These are phyloP conservation scores for Diprion similis DNA, from an alignment of 1,140 invertebrate genomes.

Conservation along the genomic window DNA sequence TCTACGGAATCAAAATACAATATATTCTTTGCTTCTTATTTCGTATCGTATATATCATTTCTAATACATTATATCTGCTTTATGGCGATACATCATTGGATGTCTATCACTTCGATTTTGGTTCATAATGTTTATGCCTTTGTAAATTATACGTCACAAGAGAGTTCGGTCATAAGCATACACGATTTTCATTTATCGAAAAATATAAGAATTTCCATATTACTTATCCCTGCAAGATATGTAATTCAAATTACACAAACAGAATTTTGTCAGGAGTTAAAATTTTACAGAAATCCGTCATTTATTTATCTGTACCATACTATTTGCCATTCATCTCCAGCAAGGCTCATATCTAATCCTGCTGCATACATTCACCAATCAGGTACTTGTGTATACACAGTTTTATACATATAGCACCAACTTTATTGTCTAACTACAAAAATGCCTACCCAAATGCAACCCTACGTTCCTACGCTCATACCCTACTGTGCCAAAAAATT, in stretches of 20 bases:
- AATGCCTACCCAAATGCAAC: background rate
- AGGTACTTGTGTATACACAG: background rate
- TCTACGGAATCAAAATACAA: slow-evolving; percentile 44
- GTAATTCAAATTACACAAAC: background rate
- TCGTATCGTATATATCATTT: background rate
- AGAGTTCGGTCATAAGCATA: background rate
- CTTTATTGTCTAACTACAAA: background rate
- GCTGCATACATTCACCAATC: no score
- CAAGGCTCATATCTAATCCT: no score
- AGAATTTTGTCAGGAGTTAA: background rate
- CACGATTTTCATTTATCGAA: background rate
- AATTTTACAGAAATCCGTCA: background rate
- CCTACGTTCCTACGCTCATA: background rate
- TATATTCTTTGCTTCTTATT: slow-evolving; percentile 26
- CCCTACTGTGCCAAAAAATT: no score
- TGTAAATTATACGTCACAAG: background rate
- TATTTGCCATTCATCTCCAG: no score
- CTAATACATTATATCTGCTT: slow-evolving; percentile 4
- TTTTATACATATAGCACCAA: background rate
- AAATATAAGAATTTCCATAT: background rate
- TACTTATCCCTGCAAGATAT: background rate
- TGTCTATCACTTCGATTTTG: slow-evolving; percentile 8
- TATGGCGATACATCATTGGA: slow-evolving; percentile 6
- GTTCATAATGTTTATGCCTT: background rate
- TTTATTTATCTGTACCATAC: no score